Base-by-base conservation (phyloP, 2,888 invertebrate genomes). In the Eristalis tenax region DNA sequence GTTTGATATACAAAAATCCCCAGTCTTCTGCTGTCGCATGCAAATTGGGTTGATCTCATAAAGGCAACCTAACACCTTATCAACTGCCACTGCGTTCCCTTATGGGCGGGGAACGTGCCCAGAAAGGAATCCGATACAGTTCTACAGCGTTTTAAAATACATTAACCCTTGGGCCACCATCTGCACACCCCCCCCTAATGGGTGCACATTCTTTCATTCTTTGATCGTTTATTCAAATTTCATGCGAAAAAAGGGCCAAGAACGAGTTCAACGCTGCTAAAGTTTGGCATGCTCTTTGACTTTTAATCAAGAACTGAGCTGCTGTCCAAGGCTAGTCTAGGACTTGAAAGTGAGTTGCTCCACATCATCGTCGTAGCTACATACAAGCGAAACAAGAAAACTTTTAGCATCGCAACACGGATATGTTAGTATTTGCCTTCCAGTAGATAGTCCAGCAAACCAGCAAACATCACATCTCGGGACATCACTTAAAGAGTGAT, bases 171-270 rank as follows among this genome's bases (percentile, higher is more conserved):
- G 3, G 26, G 26, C 64, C 69, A 13, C 13, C 40, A 8, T 10
- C 40, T 28, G 69, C 43, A 23, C 68, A 8, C n/a, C 40, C 2
- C 13, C 43, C 43, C n/a, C 50, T 69, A 69, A 77, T 63, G 69
- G 59, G 23, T 13, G 65, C 61, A 66, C 23, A n/a, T 66, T 40
- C 43, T 2, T 18, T n/a, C 56, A 38, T 71, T 32, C 71, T 79
- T 79, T 79, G 78, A 79, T 79, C 65, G 40, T 65, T 79, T 38
- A 80, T 80, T 73, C 43, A 80, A 73, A 80, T 73, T 80, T 38
- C n/a, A 50, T 50, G 50, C 50, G 50, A 18, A 50, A 50, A 50
- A 50, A 38, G 13, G 38, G 50, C 50, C n/a, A 50, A 18, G 18
- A 50, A 50, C 18, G 18, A 50, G 50, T 50, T 50, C 18, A 50